Percentiles rank a stretch among this genome's conserved stretches.
Conservation (phyloP, 1,140 invertebrate genomes). For the Xylocopa sonorina region DNA sequence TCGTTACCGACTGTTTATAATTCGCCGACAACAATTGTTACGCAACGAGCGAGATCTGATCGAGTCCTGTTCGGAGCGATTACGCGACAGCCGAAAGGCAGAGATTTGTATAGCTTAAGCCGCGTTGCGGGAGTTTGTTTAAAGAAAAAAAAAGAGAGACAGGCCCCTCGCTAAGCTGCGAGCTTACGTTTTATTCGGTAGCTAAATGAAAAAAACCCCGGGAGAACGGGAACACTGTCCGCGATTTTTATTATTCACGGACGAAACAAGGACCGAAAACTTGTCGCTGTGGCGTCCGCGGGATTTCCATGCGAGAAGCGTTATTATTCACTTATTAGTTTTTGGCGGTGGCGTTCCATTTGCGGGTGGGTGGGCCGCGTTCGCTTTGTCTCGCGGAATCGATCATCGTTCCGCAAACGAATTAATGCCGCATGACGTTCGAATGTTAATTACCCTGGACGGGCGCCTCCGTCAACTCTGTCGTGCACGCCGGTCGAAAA, state of each 20-base stretch:
- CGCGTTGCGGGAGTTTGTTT: neutral
- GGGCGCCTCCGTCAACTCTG: neutral
- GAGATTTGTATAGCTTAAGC: neutral
- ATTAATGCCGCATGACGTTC: neutral
- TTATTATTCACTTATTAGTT: neutral
- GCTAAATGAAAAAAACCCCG: neutral
- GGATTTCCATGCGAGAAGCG: neutral
- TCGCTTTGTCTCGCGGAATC: no score
- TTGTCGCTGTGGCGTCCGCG: neutral
- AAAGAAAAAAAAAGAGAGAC: conserved; percentile 15
- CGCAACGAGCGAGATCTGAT: neutral
- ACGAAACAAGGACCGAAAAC: neutral
- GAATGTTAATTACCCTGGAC: no score
- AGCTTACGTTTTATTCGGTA: neutral
- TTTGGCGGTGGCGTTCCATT: neutral
- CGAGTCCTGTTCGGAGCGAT: neutral
- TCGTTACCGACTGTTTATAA: neutral
- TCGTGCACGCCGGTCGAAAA: neutral
- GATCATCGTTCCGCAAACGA: neutral
- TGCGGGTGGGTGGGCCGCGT: no score
- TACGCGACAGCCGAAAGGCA: neutral
- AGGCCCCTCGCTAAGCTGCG: neutral
- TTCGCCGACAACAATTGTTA: neutral
- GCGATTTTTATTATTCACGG: neutral
- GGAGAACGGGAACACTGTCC: neutral